phyloP scores from a whole-genome alignment of 2,113 vertebrate genomes.

The Hippocampus barbouri region DNA sequence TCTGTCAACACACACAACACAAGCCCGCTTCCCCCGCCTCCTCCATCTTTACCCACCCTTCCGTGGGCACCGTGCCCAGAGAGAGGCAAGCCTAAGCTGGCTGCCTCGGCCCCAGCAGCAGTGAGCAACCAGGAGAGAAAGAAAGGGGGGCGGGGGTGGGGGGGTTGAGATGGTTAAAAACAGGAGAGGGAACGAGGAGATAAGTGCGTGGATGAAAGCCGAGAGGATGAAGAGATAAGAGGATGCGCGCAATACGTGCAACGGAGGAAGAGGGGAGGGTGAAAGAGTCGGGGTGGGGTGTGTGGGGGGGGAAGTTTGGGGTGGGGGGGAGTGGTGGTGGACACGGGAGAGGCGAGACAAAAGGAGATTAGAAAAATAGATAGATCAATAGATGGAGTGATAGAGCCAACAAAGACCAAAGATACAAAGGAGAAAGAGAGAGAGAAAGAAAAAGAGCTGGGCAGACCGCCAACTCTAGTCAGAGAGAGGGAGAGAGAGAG shows the following conservation, averaged over 20 bases:
- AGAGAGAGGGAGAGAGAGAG: conserved; percentile 45
- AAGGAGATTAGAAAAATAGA: conserved; percentile 61
- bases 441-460: conserved; percentile 37
- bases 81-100: conserved; percentile 51
- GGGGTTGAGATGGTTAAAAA: neutral
- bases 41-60: conserved; percentile 44
- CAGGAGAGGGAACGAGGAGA: conserved; percentile 13
- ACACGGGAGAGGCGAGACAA: conserved; percentile 25
- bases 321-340: neutral
- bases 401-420: conserved; percentile 35
- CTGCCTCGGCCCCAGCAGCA: conserved; percentile 21
- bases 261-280: conserved; percentile 41
- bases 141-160: neutral
- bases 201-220: conserved; percentile 16
- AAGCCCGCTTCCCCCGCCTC: conserved; percentile 21
- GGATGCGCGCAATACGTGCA: conserved; percentile 51
- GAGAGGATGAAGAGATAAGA: conserved; percentile 60
- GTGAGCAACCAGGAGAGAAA: conserved; percentile 9
- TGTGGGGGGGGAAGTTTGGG: neutral
- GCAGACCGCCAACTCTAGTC: conserved; percentile 59
- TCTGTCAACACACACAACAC: conserved; percentile 30
- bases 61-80: conserved; percentile 50
- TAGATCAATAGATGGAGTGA: conserved; percentile 58
- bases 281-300: conserved; percentile 15
- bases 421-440: conserved; percentile 45